Percentiles rank a stretch among this genome's conserved stretches.
phyloP scores from a whole-genome alignment of 1,140 invertebrate genomes.

The Leptonema lineaticorne region DNA sequence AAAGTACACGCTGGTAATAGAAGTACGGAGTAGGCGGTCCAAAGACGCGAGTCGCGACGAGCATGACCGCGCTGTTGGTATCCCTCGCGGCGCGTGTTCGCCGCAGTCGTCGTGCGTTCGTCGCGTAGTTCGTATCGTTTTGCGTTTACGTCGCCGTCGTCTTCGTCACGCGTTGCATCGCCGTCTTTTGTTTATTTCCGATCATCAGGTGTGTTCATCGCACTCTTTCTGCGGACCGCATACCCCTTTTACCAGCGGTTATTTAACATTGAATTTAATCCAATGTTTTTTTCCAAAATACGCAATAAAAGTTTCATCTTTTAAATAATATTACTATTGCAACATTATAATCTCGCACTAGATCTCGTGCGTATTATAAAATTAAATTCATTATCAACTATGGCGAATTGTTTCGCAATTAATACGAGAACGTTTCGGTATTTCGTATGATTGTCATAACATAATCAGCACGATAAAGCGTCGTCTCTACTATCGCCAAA shows the following conservation, averaged over 20 bases:
- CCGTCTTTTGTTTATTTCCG: neutral
- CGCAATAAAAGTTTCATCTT: no score
- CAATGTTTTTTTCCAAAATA: no score
- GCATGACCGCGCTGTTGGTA: constrained; percentile 1
- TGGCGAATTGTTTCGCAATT: no score
- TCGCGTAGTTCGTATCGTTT: constrained; percentile 1
- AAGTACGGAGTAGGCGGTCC: neutral
- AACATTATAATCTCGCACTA: no score
- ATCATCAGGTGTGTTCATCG: neutral
- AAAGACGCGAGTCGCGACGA: neutral
- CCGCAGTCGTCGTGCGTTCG: constrained; percentile 14
- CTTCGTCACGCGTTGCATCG: neutral
- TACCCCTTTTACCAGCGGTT: neutral
- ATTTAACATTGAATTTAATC: no score
- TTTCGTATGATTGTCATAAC: no score
- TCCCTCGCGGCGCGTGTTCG: neutral
- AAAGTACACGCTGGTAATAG: neutral
- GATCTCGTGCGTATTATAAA: no score
- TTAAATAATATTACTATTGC: no score
- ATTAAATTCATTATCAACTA: no score
- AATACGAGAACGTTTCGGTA: no score
- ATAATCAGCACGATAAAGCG: no score
- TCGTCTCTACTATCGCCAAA: no score
- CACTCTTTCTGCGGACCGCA: neutral
- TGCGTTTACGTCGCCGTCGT: neutral